These are phyloP conservation scores for Osmoderma eremita DNA, from an alignment of 2,888 invertebrate species.

Conservation along the genomic window DNA sequence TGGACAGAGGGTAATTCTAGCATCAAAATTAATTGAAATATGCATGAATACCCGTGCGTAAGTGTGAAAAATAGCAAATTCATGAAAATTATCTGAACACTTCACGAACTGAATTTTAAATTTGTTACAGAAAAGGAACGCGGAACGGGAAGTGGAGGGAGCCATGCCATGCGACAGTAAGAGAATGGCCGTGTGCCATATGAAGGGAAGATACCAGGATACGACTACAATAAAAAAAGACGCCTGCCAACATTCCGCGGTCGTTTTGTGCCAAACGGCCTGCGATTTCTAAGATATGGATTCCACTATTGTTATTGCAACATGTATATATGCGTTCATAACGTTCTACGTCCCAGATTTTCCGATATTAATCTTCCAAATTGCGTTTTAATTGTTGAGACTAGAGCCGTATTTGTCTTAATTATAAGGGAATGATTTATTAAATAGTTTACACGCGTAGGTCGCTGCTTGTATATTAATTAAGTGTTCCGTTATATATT, in stretches of 20 bases:
- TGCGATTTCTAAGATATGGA: constrained; percentile 53
- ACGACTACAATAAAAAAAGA: constrained; percentile 42
- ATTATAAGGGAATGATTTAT: constrained; percentile 57
- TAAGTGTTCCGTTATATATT: neutral
- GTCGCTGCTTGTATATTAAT: constrained; percentile 25
- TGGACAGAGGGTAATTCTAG: too few species aligned
- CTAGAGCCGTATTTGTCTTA: constrained; percentile 58
- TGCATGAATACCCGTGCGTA: too few species aligned
- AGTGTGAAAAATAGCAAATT: too few species aligned
- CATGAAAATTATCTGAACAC: neutral
- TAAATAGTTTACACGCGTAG: constrained; percentile 36
- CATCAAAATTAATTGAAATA: too few species aligned
- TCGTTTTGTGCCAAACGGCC: constrained; percentile 50
- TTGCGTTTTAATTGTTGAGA: constrained; percentile 57
- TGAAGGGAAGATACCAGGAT: constrained; percentile 29
- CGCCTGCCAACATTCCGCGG: constrained; percentile 46
- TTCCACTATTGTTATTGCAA: constrained; percentile 43
- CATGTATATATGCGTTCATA: too few species aligned
- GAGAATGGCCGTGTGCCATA: constrained; percentile 1
- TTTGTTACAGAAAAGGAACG: constrained; percentile 26
- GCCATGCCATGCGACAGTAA: neutral
- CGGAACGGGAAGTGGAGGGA: neutral
- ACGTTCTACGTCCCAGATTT: constrained; percentile 44
- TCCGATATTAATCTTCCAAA: constrained; percentile 58
- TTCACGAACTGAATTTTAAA: constrained; percentile 7